Evolutionary conservation across 2,797 vertebrate species (phyloP).

Genomic region (Fundulus diaphanus): DNA sequence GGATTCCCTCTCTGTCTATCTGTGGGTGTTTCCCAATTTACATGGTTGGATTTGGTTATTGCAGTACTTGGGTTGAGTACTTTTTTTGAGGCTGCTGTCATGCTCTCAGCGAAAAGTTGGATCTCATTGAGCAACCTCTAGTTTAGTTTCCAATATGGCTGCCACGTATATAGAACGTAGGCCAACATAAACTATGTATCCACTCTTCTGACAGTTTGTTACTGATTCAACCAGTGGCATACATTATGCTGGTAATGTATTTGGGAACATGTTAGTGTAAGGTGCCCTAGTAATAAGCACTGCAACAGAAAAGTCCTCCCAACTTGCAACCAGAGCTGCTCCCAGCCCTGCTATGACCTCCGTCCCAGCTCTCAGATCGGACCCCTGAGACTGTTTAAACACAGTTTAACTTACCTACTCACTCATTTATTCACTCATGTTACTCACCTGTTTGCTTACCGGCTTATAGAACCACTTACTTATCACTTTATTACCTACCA

Average conservation of each 20-base stretch:
- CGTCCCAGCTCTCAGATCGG: background rate
- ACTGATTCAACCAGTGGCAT: too few relatives aligned
- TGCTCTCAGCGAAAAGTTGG: background rate
- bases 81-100: background rate
- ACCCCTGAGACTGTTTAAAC: background rate
- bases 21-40: background rate
- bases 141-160: background rate
- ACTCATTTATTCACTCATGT: background rate
- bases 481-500: too few relatives aligned
- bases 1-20: slow-evolving; percentile 1
- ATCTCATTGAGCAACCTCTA: background rate
- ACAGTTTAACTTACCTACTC: background rate
- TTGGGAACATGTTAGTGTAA: too few relatives aligned
- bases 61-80: background rate
- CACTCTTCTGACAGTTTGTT: background rate
- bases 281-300: too few relatives aligned
- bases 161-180: background rate
- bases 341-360: background rate
- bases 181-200: background rate
- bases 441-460: background rate
- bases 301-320: too few relatives aligned
- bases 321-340: too few relatives aligned
- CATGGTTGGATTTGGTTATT: slow-evolving; percentile 7
- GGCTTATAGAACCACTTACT: background rate
- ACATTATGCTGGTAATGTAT: too few relatives aligned